phyloP scores from a whole-genome alignment of 2,797 vertebrate species.

The Megaceryle alcyon region DNA sequence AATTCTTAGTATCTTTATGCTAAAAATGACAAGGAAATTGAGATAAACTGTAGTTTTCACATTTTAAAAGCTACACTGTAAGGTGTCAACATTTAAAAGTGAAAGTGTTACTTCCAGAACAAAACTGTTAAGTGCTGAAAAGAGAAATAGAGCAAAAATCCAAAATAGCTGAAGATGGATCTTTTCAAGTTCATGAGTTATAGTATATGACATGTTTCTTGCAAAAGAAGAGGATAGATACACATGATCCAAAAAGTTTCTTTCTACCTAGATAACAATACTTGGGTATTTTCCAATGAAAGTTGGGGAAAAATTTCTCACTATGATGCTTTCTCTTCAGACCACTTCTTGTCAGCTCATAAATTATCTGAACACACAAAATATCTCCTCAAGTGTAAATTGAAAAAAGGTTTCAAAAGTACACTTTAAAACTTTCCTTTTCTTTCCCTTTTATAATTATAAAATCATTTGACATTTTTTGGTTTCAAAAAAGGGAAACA shows the following conservation, averaged over 20 bases:
- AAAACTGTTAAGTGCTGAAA: conserved; percentile 36
- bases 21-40: neutral
- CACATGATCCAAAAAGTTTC: neutral
- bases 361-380: neutral
- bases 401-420: neutral
- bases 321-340: neutral
- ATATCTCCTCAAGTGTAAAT: neutral
- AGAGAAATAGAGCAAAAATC: neutral
- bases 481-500: neutral
- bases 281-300: neutral
- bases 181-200: conserved; percentile 3
- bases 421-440: neutral
- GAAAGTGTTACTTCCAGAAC: conserved; percentile 11
- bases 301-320: neutral
- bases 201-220: neutral
- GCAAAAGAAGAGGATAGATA: neutral
- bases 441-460: neutral
- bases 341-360: neutral
- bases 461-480: neutral
- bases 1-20: neutral
- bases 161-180: conserved; percentile 13
- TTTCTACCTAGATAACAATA: neutral
- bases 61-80: neutral
- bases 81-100: conserved; percentile 32
- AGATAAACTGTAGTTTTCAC: conserved; percentile 37